Percentiles rank a stretch among this genome's conserved stretches.
Conservation (phyloP, 2,113 vertebrate genomes). For the Rostratula benghalensis region DNA sequence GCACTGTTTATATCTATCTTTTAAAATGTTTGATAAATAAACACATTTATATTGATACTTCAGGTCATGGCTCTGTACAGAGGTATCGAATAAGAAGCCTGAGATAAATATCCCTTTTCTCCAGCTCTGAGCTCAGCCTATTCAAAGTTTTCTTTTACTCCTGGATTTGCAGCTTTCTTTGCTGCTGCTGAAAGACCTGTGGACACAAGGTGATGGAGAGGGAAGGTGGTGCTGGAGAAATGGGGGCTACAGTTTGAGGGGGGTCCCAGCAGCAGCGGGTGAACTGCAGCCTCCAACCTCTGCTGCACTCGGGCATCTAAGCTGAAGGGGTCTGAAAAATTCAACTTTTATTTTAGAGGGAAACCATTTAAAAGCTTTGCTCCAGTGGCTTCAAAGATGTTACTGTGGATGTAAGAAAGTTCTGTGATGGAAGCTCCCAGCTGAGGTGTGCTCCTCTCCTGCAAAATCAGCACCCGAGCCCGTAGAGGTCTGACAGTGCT, state of each 20-base stretch:
- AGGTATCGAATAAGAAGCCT: not conserved
- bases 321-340: not conserved
- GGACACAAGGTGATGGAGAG: not conserved
- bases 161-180: not conserved
- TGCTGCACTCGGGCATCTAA: not conserved
- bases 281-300: not conserved
- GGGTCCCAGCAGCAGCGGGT: accelerated
- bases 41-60: constrained; percentile 35
- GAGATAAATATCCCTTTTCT: not conserved
- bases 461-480: not conserved
- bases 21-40: constrained; percentile 59
- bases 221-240: not conserved
- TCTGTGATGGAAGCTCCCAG: not conserved
- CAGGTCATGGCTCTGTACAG: not conserved
- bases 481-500: not conserved
- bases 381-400: not conserved
- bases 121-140: not conserved
- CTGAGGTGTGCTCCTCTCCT: not conserved
- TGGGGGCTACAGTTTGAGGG: too few species aligned
- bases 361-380: not conserved
- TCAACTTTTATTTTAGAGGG: not conserved
- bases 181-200: not conserved
- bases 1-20: constrained; percentile 53
- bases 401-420: not conserved
- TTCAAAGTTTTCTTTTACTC: not conserved